These are phyloP conservation scores for Alviniconcha strummeri DNA, from an alignment of 2,888 invertebrate species.

Conservation along the genomic window DNA sequence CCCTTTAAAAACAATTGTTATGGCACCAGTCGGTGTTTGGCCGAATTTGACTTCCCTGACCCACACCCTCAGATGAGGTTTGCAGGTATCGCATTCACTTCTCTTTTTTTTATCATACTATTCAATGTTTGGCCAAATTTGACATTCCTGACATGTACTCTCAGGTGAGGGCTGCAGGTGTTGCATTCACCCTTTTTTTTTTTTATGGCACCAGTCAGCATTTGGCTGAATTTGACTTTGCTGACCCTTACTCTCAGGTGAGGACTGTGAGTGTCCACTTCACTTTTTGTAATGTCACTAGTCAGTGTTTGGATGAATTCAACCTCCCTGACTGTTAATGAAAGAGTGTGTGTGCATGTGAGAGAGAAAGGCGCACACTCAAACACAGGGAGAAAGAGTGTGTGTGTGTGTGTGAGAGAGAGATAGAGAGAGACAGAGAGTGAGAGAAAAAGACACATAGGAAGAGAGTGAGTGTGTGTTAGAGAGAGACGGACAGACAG, in stretches of 20 bases:
- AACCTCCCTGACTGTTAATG: slow-evolving; percentile 86
- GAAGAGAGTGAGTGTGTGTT: background rate
- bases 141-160: slow-evolving; percentile 92
- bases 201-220: slow-evolving; percentile 81
- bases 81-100: no score
- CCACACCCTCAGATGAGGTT: slow-evolving; percentile 79
- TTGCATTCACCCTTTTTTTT: background rate
- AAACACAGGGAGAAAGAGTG: background rate
- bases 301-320: slow-evolving; percentile 91
- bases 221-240: slow-evolving; percentile 91
- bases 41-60: slow-evolving; percentile 93
- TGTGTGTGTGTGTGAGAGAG: no score
- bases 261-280: background rate
- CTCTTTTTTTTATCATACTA: slow-evolving; percentile 66
- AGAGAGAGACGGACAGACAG: no score
- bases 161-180: slow-evolving; percentile 72
- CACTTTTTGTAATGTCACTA: slow-evolving; percentile 66
- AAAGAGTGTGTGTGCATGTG: background rate
- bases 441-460: background rate
- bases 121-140: slow-evolving; percentile 91
- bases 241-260: slow-evolving; percentile 85
- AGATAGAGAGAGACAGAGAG: background rate
- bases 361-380: background rate
- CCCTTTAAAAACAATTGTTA: background rate
- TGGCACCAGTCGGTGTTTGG: slow-evolving; percentile 85